Evolutionary conservation across 1,140 invertebrate species (phyloP).

Genomic region (Rhyzopertha dominica): DNA sequence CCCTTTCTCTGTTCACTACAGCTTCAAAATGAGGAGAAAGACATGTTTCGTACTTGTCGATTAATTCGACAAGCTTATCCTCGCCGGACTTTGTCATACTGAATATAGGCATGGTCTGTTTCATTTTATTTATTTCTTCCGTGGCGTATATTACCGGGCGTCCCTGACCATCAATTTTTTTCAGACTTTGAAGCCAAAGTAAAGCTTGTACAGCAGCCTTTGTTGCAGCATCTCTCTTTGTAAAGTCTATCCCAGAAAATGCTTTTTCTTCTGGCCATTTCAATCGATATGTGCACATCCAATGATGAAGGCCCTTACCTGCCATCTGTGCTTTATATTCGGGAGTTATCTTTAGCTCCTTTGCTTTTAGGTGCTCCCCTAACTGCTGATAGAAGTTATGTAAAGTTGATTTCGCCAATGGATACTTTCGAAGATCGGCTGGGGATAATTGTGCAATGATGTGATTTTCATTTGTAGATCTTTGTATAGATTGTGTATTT

Average conservation of each 20-base stretch:
- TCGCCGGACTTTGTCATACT: slow-evolving; percentile 19
- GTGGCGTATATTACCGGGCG: slow-evolving; percentile 35
- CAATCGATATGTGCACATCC: slow-evolving; percentile 36
- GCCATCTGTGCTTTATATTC: too few species aligned
- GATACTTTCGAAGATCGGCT: too few species aligned
- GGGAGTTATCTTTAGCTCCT: too few species aligned
- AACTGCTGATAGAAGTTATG: too few species aligned
- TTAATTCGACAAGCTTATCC: slow-evolving; percentile 29
- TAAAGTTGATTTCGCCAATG: too few species aligned
- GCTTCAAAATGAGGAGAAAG: slow-evolving; percentile 20
- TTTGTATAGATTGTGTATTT: too few species aligned
- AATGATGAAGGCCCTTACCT: too few species aligned
- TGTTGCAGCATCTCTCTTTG: slow-evolving; percentile 38
- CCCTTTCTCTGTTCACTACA: slow-evolving; percentile 13
- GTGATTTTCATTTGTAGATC: too few species aligned
- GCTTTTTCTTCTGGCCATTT: slow-evolving; percentile 36
- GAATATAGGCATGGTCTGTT: slow-evolving; percentile 27
- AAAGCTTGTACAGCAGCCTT: slow-evolving; percentile 34
- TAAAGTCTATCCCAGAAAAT: slow-evolving; percentile 23
- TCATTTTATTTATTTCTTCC: slow-evolving; percentile 29
- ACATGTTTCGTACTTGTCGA: slow-evolving; percentile 28
- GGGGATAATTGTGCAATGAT: too few species aligned
- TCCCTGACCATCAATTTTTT: slow-evolving; percentile 36
- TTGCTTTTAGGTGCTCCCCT: too few species aligned
- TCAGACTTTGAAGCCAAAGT: slow-evolving; percentile 28